These are phyloP conservation scores for Orchestia grillus DNA, from an alignment of 1,140 invertebrate species.

Conservation along the genomic window DNA sequence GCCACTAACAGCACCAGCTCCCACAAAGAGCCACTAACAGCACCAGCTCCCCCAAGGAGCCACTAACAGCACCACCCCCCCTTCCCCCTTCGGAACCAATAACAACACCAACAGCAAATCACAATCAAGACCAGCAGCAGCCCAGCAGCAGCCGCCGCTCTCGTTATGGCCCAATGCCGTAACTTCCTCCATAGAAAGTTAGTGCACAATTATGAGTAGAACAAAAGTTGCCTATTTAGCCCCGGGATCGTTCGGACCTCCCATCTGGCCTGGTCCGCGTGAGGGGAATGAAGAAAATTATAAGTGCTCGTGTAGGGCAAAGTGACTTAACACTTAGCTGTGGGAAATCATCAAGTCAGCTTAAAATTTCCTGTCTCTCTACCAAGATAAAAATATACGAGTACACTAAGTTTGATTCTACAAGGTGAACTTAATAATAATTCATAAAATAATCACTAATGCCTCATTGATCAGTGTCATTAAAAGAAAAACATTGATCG, in stretches of 20 bases:
- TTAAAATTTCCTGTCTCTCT: not conserved
- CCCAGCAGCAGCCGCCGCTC: not conserved
- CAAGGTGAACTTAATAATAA: too few relatives aligned
- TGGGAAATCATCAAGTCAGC: not conserved
- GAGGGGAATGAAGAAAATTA: not conserved
- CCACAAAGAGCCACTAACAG: too few relatives aligned
- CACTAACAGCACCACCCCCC: too few relatives aligned
- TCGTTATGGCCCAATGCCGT: not conserved
- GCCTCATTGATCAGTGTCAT: too few relatives aligned
- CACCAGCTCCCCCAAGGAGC: too few relatives aligned
- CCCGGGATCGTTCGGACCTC: not conserved
- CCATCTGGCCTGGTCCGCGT: not conserved
- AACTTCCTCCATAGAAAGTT: conserved; percentile 7
- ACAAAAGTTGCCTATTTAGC: conserved; percentile 20
- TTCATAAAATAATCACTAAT: too few relatives aligned
- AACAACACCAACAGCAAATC: not conserved
- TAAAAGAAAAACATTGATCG: too few relatives aligned
- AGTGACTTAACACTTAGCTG: not conserved
- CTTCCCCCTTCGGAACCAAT: too few relatives aligned
- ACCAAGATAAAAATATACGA: too few relatives aligned
- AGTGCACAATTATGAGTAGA: not conserved
- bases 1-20: too few relatives aligned
- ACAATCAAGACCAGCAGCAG: not conserved
- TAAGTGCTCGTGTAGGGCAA: not conserved
- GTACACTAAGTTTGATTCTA: too few relatives aligned